Evolutionary conservation across 2,113 vertebrate genomes (phyloP), one percentile per base, ranked within the genome.

Genomic region (Antennarius striatus): DNA sequence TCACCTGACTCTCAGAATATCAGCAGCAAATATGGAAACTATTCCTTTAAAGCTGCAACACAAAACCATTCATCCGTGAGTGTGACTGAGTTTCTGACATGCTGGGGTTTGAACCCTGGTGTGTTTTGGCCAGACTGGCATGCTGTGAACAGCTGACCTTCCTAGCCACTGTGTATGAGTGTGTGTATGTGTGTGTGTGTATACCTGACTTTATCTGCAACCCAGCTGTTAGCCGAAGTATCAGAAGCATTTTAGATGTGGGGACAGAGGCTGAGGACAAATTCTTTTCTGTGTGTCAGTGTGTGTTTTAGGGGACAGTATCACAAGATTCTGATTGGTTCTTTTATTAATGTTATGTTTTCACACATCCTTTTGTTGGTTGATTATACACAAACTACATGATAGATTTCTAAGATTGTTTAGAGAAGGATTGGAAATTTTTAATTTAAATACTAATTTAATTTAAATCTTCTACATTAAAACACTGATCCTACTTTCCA

Each of bases 291-390:
- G 56, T 72, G 57, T 64, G 48, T 55, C 7, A 36, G 58, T 56
- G 46, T 56, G 63, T 59, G 58, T 63, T 22, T 55, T 29, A 32
- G 40, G 5, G 22, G 45, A 46, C 16, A n/a, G 15, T 45, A 52
- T 67, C 11, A 53, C 51, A 77, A 51, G 22, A 76, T 76, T 87
- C 83, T 77, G 86, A 82, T 80, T 79, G 82, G 68, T 36, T 36
- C 32, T 36, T 7, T 36, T 6, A 36, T 36, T 36, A 3, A 36
- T 36, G 32, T 36, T 36, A 36, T 36, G 32, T 36, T 36, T 36
- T 6, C 3, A 36, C 32, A 36, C 3, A 36, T 36, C 32, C 6
- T 4, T 36, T 36, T 36, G 32, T 36, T 36, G 32, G 3, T 36
- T 36, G 32, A 36, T 5, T 5, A 36, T 36, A 7, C 4, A 36